Percentiles rank a stretch among this genome's conserved stretches.
phyloP scores from a whole-genome alignment of 2,113 vertebrate genomes.

The Dasypus novemcinctus region DNA sequence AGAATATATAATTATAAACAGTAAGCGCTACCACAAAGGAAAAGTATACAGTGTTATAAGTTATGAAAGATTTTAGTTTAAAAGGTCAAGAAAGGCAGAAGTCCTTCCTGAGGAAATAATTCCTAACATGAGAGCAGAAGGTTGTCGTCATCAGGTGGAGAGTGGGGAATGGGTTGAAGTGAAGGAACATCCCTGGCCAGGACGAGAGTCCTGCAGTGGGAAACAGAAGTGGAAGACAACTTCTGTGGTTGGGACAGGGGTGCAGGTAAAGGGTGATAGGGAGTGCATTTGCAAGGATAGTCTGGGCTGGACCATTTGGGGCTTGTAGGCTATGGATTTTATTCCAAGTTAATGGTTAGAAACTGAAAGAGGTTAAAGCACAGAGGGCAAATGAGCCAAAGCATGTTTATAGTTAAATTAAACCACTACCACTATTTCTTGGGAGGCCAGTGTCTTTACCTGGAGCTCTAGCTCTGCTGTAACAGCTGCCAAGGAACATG shows the following conservation, averaged over 20 bases:
- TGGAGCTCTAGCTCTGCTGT: neutral
- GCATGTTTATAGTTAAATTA: neutral
- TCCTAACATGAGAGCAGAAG: neutral
- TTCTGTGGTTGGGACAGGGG: rapidly evolving
- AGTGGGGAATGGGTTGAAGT: rapidly evolving
- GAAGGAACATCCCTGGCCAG: neutral
- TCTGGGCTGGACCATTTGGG: neutral
- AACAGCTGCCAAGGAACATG: neutral
- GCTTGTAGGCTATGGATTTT: neutral
- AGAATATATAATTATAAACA: neutral
- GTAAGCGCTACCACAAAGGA: neutral
- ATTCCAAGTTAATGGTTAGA: neutral
- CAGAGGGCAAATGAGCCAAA: neutral
- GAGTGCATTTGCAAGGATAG: neutral
- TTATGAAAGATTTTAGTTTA: neutral
- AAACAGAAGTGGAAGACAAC: neutral
- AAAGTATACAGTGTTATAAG: neutral
- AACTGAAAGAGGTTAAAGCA: neutral
- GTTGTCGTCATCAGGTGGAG: neutral
- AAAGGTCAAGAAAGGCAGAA: neutral
- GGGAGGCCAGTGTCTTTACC: neutral
- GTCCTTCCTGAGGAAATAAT: neutral
- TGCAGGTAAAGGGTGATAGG: rapidly evolving
- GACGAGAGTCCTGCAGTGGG: neutral
- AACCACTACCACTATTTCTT: neutral